Base-by-base conservation (phyloP, 2,888 invertebrate species). In the Lycocerus yunnanus region DNA sequence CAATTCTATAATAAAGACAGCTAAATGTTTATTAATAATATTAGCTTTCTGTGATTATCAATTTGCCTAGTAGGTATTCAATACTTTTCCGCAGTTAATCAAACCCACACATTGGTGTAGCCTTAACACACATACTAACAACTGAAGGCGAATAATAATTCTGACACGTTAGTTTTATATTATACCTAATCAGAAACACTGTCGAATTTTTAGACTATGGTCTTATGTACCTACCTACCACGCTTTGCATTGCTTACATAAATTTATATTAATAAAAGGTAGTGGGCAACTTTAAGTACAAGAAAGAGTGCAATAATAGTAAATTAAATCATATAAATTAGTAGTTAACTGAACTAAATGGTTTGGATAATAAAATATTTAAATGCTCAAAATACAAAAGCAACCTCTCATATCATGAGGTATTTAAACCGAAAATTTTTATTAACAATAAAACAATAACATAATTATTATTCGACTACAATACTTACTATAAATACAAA, bases 41-140 rank as follows among this genome's bases (percentile, higher is more conserved):
- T 43, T 43, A 43, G 43, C n/a, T 43, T 43, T 43, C 43, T 43
- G 43, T 43, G 43, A n/a, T 43, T 43, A 43, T 43, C 43, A 43
- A 43, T 43, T 43, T 43, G 43, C 43, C 43, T 43, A 43, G 43
- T 43, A 43, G 43, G 43, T 43, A 43, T 43, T 43, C n/a, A 43
- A 27, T 60, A 66, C 58, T 66, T 69, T 66, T 16, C 69, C 13
- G 63, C 20, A 18, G n/a, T 69, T 63, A 43, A 63, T 63, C 24
- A 69, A 69, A 69, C 69, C 69, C 63, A 69, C 69, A 63, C 63
- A 15, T 43, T 27, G 63, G 63, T 69, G 63, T 63, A 69, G 66
- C 71, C 71, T 71, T 71, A 71, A 59, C 71, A 71, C 58, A 71
- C 66, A 66, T 71, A 71, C 21, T 66, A 71, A 60, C 59, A 71